Conservation (phyloP, 2,888 invertebrate genomes). For the Drosophila stalkeri region DNA sequence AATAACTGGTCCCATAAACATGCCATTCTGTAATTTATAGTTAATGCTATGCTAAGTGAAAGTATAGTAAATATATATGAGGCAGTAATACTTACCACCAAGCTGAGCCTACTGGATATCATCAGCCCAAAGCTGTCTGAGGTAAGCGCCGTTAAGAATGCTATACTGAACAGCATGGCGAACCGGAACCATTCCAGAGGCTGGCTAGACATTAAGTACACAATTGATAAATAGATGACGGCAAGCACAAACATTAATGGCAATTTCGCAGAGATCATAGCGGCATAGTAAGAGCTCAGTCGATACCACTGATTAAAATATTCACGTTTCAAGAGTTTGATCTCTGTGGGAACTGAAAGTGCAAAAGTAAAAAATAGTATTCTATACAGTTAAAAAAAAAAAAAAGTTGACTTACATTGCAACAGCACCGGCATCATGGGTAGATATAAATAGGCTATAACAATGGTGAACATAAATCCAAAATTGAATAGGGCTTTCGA, state of each 20-base stretch:
- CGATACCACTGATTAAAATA: conserved; percentile 95
- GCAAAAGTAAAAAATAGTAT: neutral
- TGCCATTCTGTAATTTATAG: conserved; percentile 89
- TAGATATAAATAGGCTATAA: conserved; percentile 92
- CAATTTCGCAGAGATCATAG: conserved; percentile 89
- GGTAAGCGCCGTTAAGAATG: conserved; percentile 90
- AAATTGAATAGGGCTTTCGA: conserved; percentile 94
- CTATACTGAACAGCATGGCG: conserved; percentile 89
- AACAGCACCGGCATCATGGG: conserved; percentile 93
- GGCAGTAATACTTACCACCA: conserved; percentile 88
- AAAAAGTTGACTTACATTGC: conserved; percentile 88
- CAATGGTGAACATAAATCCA: conserved; percentile 92
- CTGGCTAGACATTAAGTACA: conserved; percentile 91
- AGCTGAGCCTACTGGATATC: conserved; percentile 90
- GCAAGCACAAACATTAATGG: conserved; percentile 90
- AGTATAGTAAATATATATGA: neutral
- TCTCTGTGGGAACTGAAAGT: conserved; percentile 91
- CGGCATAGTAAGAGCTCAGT: conserved; percentile 91
- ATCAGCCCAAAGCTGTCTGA: conserved; percentile 92
- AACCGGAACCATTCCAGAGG: conserved; percentile 90
- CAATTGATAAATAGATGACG: conserved; percentile 89
- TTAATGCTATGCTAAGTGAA: neutral
- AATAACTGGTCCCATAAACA: conserved; percentile 95
- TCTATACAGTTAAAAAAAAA: neutral
- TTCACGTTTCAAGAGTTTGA: conserved; percentile 90